Conservation (phyloP, 2,888 invertebrate species). For the Caenorhabditis parvicauda region DNA sequence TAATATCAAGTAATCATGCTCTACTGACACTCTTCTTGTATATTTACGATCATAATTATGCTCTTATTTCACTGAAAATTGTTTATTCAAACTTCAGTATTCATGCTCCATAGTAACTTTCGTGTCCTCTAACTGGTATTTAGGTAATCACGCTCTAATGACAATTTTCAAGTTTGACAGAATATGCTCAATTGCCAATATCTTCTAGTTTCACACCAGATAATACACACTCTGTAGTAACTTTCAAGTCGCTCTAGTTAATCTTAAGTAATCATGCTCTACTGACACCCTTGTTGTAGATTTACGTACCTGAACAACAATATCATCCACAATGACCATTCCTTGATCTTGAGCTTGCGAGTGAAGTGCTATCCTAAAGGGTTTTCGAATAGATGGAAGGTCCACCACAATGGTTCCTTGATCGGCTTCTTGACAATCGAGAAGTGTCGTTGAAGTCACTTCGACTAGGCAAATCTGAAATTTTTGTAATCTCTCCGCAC, state of each 20-base stretch:
- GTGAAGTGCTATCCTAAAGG: conserved; percentile 45
- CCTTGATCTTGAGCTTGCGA: conserved; percentile 44
- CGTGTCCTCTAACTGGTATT: not conserved
- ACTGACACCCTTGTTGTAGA: not conserved
- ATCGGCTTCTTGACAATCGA: conserved; percentile 43
- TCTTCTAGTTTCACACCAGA: not conserved
- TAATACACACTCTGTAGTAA: not conserved
- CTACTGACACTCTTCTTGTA: too few relatives aligned
- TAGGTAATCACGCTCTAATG: not conserved
- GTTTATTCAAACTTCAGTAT: too few relatives aligned
- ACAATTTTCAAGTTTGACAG: too few relatives aligned
- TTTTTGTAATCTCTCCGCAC: too few relatives aligned
- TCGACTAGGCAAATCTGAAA: conserved; percentile 46
- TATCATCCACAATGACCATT: conserved; percentile 46
- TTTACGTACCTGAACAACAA: conserved; percentile 23
- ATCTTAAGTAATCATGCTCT: not conserved
- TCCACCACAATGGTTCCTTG: conserved; percentile 42
- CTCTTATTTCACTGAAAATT: not conserved
- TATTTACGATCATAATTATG: too few relatives aligned
- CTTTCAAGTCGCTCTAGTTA: conserved; percentile 4
- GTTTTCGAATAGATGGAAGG: conserved; percentile 40
- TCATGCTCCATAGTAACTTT: conserved; percentile 2
- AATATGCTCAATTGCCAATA: not conserved
- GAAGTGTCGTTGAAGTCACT: conserved; percentile 39
- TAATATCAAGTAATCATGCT: not conserved